Evolutionary conservation across 2,797 vertebrate species (phyloP).

Genomic region (Semotilus atromaculatus): DNA sequence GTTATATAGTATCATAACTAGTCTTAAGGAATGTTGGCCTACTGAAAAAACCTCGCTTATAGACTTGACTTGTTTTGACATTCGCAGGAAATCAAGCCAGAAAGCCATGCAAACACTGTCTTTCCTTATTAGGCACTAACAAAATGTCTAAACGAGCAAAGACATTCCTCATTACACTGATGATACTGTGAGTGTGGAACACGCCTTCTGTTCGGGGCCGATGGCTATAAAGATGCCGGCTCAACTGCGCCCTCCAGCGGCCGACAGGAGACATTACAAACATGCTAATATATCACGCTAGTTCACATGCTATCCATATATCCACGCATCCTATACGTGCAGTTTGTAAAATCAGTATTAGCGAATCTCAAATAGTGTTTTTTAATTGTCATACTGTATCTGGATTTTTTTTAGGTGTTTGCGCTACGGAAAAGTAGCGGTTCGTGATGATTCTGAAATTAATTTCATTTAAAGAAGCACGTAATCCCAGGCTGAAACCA

Average conservation of each 20-base stretch:
- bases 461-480: neutral
- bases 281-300: neutral
- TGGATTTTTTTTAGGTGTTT: neutral
- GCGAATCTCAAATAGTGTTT: neutral
- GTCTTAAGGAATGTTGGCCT: neutral
- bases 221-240: neutral
- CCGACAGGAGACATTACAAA: neutral
- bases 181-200: neutral
- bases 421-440: neutral
- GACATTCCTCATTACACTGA: neutral
- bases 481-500: neutral
- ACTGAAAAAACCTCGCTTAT: neutral
- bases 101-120: conserved; percentile 17
- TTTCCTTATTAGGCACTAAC: neutral
- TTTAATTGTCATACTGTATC: neutral
- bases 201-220: too few species aligned
- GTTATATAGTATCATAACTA: neutral
- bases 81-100: neutral
- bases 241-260: conserved; percentile 25
- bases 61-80: neutral
- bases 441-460: neutral
- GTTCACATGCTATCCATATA: neutral
- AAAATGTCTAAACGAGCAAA: neutral
- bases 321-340: too few species aligned
- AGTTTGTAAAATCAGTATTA: neutral